Evolutionary conservation across 1,140 invertebrate species (phyloP).

Genomic region (Armadillidium nasatum): DNA sequence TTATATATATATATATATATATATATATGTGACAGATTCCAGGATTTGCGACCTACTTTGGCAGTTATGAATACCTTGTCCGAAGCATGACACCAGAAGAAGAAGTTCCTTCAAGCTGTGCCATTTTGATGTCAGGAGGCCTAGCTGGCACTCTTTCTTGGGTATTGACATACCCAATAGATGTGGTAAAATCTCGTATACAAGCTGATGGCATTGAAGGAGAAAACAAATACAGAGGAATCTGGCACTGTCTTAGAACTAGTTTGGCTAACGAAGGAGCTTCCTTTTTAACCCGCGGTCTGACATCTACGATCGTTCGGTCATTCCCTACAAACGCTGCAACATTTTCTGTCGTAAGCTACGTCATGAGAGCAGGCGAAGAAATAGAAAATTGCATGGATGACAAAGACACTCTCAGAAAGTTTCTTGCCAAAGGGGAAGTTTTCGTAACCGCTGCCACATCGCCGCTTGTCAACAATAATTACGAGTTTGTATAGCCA

Average conservation of each 20-base stretch:
- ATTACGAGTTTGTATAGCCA: too few species aligned
- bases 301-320: constrained; percentile 69
- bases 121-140: constrained; percentile 72
- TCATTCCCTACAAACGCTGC: constrained; percentile 90
- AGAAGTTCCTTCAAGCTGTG: constrained; percentile 33
- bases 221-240: constrained; percentile 59
- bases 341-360: constrained; percentile 78
- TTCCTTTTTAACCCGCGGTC: constrained; percentile 62
- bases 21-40: constrained; percentile 52
- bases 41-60: constrained; percentile 66
- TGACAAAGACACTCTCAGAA: constrained; percentile 22
- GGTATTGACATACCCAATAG: constrained; percentile 78
- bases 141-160: constrained; percentile 77
- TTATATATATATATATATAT: too few species aligned
- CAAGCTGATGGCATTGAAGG: constrained; percentile 57
- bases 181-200: constrained; percentile 81
- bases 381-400: background rate
- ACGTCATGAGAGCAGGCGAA: constrained; percentile 56
- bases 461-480: background rate
- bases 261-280: constrained; percentile 66
- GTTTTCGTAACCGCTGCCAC: constrained; percentile 27
- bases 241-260: constrained; percentile 65
- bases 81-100: constrained; percentile 45
- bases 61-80: constrained; percentile 66
- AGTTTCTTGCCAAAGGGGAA: constrained; percentile 27